Evolutionary conservation across 35 echinoderm and acorn worm species (phyloP), one percentile per base, ranked within the genome.

Genomic region (Chiridota heheva): DNA sequence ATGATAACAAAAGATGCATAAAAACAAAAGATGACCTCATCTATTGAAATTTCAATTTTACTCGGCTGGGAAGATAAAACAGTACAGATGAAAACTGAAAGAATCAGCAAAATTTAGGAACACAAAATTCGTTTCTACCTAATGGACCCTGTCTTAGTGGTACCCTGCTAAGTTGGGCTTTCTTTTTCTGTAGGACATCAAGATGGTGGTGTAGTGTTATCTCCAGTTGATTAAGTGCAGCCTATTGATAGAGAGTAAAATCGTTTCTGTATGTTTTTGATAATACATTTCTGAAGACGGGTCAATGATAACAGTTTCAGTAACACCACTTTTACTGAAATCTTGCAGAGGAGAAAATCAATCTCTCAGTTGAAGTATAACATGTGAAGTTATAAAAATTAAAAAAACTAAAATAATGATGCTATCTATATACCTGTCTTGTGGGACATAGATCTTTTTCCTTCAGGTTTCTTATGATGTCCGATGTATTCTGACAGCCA

Each of bases 161-260:
- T 24, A 26, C 53, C 39, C 13, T 70, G 43, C 31, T n/a, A n/a
- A 95, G 65, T 48, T 95, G 91, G 42, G 42, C 63, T 34, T 95
- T 95, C 85, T 95, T 95, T 10, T 86, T 72, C 67, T 56, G 61
- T 26, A 95, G 42, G 36, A 89, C 58, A n/a, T 74, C 64, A 7
- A 95, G 67, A 58, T 88, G 86, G 57, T 84, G 66, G 20, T 40
- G 33, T 29, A 95, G 18, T 39, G 86, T 95, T 28, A 88, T 49
- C 13, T 45, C 36, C 13, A 95, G 65, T 41, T 95, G 91, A 10
- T 89, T 63, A 30, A 95, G 58, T 31, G 91, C 86, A 68, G 64
- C 51, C 91, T 95, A 29, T 31, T 78, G 13, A 62, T 65, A 49
- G 4, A 67, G 17, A 27, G 29, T 24, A 0, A 75, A 0, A 75